A percentile compares a stretch with the other conserved stretches of the same genome.
phyloP scores from a whole-genome alignment of 2,888 invertebrate genomes.

The Melanargia galathea region DNA sequence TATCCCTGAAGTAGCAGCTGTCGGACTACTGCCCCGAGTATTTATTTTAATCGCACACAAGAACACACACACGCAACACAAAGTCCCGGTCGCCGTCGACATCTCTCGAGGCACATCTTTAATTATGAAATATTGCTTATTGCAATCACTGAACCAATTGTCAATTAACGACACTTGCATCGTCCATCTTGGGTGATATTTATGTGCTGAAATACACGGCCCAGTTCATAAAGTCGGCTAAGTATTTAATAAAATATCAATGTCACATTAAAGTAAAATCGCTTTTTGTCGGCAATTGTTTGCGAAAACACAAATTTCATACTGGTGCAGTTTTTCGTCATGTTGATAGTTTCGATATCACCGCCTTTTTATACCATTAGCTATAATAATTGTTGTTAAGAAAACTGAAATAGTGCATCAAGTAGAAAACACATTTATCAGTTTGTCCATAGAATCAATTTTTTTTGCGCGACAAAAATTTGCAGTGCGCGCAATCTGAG shows the following conservation, averaged over 20 bases:
- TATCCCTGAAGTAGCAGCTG: slow-evolving; percentile 76
- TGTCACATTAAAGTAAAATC: slow-evolving; percentile 21
- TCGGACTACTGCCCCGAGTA: slow-evolving; percentile 70
- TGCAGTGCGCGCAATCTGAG: too few species aligned
- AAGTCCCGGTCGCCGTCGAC: slow-evolving; percentile 59
- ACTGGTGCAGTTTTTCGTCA: not conserved
- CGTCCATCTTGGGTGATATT: slow-evolving; percentile 27
- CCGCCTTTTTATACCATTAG: not conserved
- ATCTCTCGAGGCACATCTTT: slow-evolving; percentile 60
- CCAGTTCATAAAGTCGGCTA: slow-evolving; percentile 6
- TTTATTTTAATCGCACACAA: slow-evolving; percentile 76
- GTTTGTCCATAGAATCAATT: too few species aligned
- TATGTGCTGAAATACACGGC: slow-evolving; percentile 24
- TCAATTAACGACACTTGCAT: slow-evolving; percentile 36
- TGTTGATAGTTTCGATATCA: not conserved
- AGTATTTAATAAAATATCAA: slow-evolving; percentile 20
- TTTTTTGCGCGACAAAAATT: too few species aligned
- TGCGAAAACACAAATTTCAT: not conserved
- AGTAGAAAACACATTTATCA: too few species aligned
- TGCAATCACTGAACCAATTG: slow-evolving; percentile 40
- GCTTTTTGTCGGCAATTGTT: slow-evolving; percentile 6
- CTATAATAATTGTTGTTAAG: too few species aligned
- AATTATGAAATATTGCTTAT: slow-evolving; percentile 51
- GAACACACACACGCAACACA: slow-evolving; percentile 41
- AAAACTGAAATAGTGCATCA: too few species aligned